phyloP scores from a whole-genome alignment of 2,797 vertebrate species.

The Podargus strigoides region DNA sequence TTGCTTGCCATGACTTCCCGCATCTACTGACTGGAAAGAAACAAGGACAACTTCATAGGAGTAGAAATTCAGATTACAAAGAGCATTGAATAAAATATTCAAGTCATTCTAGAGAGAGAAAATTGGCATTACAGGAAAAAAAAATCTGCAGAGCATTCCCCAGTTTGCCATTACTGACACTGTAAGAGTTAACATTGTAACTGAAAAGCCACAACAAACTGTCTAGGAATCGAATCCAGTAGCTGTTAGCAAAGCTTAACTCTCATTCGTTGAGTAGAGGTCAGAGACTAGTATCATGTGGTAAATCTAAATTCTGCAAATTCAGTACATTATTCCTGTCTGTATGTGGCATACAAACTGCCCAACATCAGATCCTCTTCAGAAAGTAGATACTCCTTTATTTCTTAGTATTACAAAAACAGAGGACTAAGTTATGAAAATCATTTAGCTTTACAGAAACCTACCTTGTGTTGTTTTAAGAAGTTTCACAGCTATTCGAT shows the following conservation, averaged over 20 bases:
- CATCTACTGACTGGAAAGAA: not conserved
- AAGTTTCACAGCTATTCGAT: slow-evolving; percentile 84
- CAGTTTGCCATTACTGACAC: not conserved
- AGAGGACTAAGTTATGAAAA: not conserved
- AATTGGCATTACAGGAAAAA: not conserved
- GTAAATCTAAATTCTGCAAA: not conserved
- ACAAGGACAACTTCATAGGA: not conserved
- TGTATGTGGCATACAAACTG: not conserved
- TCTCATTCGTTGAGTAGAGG: not conserved
- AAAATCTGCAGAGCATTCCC: not conserved
- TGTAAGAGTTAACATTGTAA: not conserved
- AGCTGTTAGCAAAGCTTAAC: not conserved
- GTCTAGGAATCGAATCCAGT: not conserved
- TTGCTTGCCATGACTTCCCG: no score
- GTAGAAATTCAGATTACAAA: not conserved
- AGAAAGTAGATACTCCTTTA: not conserved
- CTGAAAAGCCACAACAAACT: not conserved
- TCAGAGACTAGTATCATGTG: not conserved
- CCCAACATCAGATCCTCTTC: not conserved
- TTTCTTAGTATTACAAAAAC: not conserved
- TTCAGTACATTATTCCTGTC: no score
- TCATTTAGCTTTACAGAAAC: not conserved
- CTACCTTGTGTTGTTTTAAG: slow-evolving; percentile 72
- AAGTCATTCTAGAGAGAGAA: not conserved
- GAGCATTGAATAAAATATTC: not conserved